Evolutionary conservation across 2,113 vertebrate genomes (phyloP).

Genomic region (Epinephelus fuscoguttatus): DNA sequence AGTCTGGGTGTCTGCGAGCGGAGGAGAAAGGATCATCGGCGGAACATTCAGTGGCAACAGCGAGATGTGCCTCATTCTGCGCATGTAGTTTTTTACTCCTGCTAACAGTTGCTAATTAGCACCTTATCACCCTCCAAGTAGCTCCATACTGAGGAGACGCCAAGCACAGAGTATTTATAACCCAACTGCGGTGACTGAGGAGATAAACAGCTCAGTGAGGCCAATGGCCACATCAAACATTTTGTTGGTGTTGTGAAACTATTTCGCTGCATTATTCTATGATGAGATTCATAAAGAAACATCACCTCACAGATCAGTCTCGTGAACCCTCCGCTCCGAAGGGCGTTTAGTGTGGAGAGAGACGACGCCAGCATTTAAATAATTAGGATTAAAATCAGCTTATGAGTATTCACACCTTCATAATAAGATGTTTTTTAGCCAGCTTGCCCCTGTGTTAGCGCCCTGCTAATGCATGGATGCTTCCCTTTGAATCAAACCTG

Average conservation of each 20-base stretch:
- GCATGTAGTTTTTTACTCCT: constrained; percentile 66
- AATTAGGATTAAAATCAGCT: neutral
- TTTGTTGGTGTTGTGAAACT: constrained; percentile 31
- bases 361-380: neutral
- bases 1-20: constrained; percentile 88
- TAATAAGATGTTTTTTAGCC: constrained; percentile 5
- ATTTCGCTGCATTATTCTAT: constrained; percentile 40
- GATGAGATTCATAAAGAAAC: constrained; percentile 33
- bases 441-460: constrained; percentile 8
- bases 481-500: constrained; percentile 57
- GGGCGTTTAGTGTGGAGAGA: too few species aligned
- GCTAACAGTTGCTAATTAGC: constrained; percentile 88
- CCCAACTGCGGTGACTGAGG: constrained; percentile 62
- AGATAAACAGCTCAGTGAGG: constrained; percentile 73
- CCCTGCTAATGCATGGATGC: constrained; percentile 39
- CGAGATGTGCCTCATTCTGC: constrained; percentile 89
- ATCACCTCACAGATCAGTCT: neutral
- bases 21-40: constrained; percentile 87
- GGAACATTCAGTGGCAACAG: constrained; percentile 88
- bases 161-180: constrained; percentile 83
- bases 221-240: constrained; percentile 69
- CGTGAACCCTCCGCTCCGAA: neutral
- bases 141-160: constrained; percentile 79
- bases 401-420: neutral
- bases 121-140: constrained; percentile 86